Base-by-base conservation (phyloP, 53 echinoderm and acorn worm species). In the Arbacia lixula region DNA sequence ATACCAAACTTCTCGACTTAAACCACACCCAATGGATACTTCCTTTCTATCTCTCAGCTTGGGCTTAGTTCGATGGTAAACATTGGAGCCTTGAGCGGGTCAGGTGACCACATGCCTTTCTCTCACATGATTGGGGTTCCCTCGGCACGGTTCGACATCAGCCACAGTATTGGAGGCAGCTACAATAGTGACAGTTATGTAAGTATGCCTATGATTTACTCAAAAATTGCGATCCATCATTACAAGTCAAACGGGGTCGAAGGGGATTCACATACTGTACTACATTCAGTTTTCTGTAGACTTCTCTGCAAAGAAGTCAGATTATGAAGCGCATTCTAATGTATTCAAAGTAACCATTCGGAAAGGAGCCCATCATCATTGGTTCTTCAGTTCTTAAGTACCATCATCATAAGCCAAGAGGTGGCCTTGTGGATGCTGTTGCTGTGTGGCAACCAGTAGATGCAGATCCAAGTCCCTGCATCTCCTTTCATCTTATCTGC, bases 91-190 rank as follows among this genome's bases (percentile, higher is more conserved):
- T 43, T 92, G 62, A 75, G 30, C 29, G 84, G 83, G 2, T 27
- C 66, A 11, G 92, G 92, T 35, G 92, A 92, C 39, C 89, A 92
- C 63, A 89, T 86, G 5, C 83, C 92, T 10, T 92, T 89, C 84
- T 86, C 92, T 3, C 84, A 92, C 56, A 58, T 83, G 68, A 58
- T 92, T 33, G 92, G 92, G 21, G 61, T 92, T n/a, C 92, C 92
- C 22, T 89, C 92, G 6, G 89, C 76, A 2, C 60, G 66, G 16
- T 64, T 92, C 9, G 53, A 87, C 60, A 84, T 85, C 26, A 61
- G 79, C n/a, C n/a, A n/a, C n/a, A n/a, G n/a, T n/a, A n/a, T n/a
- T n/a, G n/a, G n/a, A 21, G 57, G 66, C 12, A 83, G 38, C 12
- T 17, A 65, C 19, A 22, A 49, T 31, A 83, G 49, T 25, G 21